These are phyloP conservation scores for Galerucella nymphaeae DNA, from an alignment of 2,888 invertebrate genomes.

Conservation along the genomic window DNA sequence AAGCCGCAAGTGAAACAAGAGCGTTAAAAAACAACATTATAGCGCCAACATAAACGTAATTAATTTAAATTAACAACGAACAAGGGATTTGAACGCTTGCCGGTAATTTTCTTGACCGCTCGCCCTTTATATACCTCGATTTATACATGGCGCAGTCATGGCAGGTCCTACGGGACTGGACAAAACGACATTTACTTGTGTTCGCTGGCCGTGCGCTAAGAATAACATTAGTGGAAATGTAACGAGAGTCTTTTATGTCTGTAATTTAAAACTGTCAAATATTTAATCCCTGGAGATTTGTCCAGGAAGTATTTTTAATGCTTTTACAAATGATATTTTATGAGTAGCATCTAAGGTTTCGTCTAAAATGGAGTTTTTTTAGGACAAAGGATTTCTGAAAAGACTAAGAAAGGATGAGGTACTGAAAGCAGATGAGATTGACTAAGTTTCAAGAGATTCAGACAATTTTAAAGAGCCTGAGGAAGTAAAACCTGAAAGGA, in stretches of 20 bases:
- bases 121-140: slow-evolving; percentile 26
- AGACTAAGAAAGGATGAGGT: background rate
- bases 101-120: slow-evolving; percentile 38
- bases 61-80: slow-evolving; percentile 38
- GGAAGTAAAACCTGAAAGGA: too few species aligned
- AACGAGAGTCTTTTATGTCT: background rate
- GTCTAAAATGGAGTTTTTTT: background rate
- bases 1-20: background rate
- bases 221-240: slow-evolving; percentile 9
- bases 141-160: slow-evolving; percentile 37
- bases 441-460: too few species aligned
- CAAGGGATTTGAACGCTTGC: slow-evolving; percentile 35
- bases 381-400: background rate
- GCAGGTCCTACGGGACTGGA: slow-evolving; percentile 28
- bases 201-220: background rate
- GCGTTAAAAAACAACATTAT: slow-evolving; percentile 7
- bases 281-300: background rate
- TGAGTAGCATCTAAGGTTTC: background rate
- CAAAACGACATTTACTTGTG: slow-evolving; percentile 33
- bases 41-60: slow-evolving; percentile 4
- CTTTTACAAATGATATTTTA: background rate
- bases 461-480: too few species aligned
- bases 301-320: background rate
- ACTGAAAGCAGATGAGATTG: too few species aligned
- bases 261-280: slow-evolving; percentile 5